Evolutionary conservation across 2,113 vertebrate species (phyloP).

Genomic region (Apeltes quadracus): DNA sequence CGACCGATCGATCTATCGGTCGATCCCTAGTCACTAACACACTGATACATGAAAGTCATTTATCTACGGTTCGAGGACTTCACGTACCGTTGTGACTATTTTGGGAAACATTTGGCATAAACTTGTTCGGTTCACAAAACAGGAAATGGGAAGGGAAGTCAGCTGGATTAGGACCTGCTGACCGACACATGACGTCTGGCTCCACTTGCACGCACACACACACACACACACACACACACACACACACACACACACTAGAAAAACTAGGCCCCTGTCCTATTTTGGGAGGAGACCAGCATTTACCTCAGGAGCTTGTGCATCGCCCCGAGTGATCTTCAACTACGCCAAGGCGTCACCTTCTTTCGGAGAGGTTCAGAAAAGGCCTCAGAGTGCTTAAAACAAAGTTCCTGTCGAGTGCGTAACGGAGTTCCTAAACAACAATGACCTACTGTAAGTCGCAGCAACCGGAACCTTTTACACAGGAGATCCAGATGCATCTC

Average conservation of each 20-base stretch:
- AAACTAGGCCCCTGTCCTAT: constrained; percentile 48
- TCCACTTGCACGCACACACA: constrained; percentile 6
- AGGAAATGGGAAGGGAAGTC: constrained; percentile 56
- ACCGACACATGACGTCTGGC: constrained; percentile 48
- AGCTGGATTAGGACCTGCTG: constrained; percentile 58
- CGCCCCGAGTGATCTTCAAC: neutral
- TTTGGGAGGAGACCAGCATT: constrained; percentile 26
- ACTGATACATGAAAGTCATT: no score
- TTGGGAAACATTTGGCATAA: neutral
- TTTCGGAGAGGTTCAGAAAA: neutral
- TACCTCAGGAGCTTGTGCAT: neutral
- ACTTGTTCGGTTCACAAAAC: constrained; percentile 20
- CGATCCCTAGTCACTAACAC: no score
- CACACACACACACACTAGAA: constrained; percentile 2
- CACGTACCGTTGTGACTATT: no score
- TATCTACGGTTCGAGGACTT: no score
- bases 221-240: constrained; percentile 8
- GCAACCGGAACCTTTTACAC: neutral
- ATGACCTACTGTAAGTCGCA: neutral
- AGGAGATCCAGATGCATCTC: no score
- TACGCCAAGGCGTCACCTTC: neutral
- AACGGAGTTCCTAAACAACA: neutral
- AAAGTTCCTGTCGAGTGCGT: neutral
- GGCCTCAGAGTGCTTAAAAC: neutral
- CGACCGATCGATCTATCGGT: no score